Conservation (phyloP, 64 coral and sea anemone genomes). For the Trachythela sp. region DNA sequence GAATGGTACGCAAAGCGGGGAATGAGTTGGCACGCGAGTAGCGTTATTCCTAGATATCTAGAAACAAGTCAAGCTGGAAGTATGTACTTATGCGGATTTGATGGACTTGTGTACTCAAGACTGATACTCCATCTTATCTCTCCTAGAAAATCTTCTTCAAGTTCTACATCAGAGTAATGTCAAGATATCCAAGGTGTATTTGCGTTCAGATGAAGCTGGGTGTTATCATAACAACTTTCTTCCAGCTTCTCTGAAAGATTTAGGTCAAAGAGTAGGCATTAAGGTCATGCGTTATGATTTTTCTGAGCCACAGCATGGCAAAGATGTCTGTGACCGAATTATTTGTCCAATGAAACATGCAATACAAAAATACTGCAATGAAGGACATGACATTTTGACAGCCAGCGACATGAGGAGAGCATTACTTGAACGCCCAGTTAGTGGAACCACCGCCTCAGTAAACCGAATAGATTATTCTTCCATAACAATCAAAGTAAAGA, state of each 20-base stretch:
- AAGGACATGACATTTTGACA: slow-evolving; percentile 48
- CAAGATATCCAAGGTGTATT: background rate
- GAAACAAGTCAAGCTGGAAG: slow-evolving; percentile 18
- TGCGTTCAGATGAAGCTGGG: slow-evolving; percentile 11
- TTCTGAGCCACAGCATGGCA: slow-evolving; percentile 21
- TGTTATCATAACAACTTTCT: slow-evolving; percentile 15
- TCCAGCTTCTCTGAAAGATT: background rate
- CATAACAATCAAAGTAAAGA: slow-evolving; percentile 28
- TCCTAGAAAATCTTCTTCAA: slow-evolving; percentile 27
- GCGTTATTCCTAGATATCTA: background rate
- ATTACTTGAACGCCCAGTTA: slow-evolving; percentile 34
- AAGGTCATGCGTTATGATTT: slow-evolving; percentile 24
- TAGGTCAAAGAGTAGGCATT: background rate
- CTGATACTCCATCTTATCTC: slow-evolving; percentile 22
- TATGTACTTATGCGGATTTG: background rate
- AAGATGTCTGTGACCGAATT: slow-evolving; percentile 31
- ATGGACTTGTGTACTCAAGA: slow-evolving; percentile 40
- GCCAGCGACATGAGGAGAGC: slow-evolving; percentile 49
- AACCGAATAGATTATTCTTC: slow-evolving; percentile 21
- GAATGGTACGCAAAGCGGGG: slow-evolving; percentile 32
- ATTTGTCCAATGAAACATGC: slow-evolving; percentile 53
- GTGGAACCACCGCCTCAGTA: slow-evolving; percentile 10
- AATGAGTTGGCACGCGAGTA: slow-evolving; percentile 27
- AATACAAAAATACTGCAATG: slow-evolving; percentile 52
- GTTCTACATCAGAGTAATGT: slow-evolving; percentile 23